Evolutionary conservation across 2,888 invertebrate species (phyloP).

Genomic region (Acleris laterana): DNA sequence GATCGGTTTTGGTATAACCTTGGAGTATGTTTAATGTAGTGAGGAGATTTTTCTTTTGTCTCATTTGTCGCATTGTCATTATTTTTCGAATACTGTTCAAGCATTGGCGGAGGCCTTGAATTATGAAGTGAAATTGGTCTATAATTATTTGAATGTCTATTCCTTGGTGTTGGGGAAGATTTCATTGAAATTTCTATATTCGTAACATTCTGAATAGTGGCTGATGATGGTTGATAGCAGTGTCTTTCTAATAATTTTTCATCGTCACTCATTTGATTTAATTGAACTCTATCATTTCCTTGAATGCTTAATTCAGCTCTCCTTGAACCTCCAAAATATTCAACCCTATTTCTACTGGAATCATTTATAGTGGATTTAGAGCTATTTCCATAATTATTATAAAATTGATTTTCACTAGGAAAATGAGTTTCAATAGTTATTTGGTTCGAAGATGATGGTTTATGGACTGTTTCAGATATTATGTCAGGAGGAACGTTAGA

Average conservation of each 20-base stretch:
- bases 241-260: constrained; percentile 78
- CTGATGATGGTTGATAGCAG: constrained; percentile 64
- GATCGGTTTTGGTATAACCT: constrained; percentile 78
- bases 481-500: constrained; percentile 75
- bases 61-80: constrained; percentile 70
- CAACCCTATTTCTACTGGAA: constrained; percentile 48
- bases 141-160: constrained; percentile 64
- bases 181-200: constrained; percentile 78
- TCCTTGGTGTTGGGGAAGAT: constrained; percentile 63
- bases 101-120: constrained; percentile 60
- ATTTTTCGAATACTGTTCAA: constrained; percentile 56
- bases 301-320: constrained; percentile 64
- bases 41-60: constrained; percentile 73
- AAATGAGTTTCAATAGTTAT: constrained; percentile 79
- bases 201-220: constrained; percentile 78
- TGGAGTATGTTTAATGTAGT: constrained; percentile 75
- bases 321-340: constrained; percentile 52
- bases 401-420: constrained; percentile 66
- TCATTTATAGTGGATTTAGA: constrained; percentile 51
- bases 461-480: constrained; percentile 76
- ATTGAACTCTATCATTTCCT: constrained; percentile 59
- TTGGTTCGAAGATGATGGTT: constrained; percentile 70
- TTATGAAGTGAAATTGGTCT: constrained; percentile 78
- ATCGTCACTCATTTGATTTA: constrained; percentile 80
- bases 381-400: constrained; percentile 49